Base-by-base conservation (phyloP, 2,888 invertebrate genomes). In the Eledone cirrhosa region DNA sequence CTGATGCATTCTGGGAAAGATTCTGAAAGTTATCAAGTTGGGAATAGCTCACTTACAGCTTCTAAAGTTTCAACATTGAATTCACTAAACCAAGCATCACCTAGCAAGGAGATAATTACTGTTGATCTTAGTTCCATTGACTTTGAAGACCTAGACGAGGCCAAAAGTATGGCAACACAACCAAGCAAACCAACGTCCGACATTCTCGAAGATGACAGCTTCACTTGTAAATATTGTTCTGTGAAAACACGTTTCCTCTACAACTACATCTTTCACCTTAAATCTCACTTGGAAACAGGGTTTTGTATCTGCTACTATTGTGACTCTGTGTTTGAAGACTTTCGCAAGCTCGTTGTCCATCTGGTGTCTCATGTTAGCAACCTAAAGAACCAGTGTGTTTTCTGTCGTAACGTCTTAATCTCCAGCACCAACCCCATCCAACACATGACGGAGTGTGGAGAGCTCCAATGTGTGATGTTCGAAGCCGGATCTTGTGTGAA, bases 391-490 rank as follows among this genome's bases (percentile, higher is more conserved):
- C 72, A 72, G n/a, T 72, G 72, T 72, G 72, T 72, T 29, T 72
- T 72, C 11, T 72, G 72, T 31, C 33, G 72, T 2, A 41, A 72
- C n/a, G 31, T 72, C 41, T 19, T 72, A 22, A 31, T 41, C 1
- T 33, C 72, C 19, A 29, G 29, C n/a, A 41, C 31, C 13, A 41
- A 72, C 22, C 72, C 72, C 3, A 72, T 72, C 33, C 31, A 31
- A 14, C 72, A 72, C 72, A 72, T 72, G 72, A 72, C 72, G 2
- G 72, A 41, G 33, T 72, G 72, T 33, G 72, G 72, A 1, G 72
- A 72, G 31, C 31, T 72, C n/a, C 72, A 72, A n/a, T 72, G 72
- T n/a, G 41, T 72, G n/a, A 72, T 72, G 72, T 72, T 72, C 31
- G 72, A 72, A 22, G 41, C 33, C 31, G 72, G 72, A 72, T n/a